Evolutionary conservation across 2,888 invertebrate genomes (phyloP).

Genomic region (Busseola fusca): DNA sequence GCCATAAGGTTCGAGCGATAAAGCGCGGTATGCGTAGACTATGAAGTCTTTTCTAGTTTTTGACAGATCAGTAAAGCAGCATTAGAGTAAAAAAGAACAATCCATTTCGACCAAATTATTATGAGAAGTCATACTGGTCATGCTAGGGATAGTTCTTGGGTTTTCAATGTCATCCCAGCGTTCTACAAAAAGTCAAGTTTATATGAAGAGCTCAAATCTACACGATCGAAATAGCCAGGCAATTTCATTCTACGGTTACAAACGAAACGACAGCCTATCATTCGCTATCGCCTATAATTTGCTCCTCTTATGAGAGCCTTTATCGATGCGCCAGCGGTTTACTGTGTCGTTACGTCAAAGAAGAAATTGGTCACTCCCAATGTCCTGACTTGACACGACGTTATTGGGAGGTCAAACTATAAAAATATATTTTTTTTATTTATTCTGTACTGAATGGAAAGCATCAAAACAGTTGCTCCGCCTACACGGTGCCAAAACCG

Average conservation of each 20-base stretch:
- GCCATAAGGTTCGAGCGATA: neutral
- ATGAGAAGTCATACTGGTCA: too few relatives aligned
- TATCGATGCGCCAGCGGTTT: slow-evolving; percentile 69
- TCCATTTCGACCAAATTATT: neutral
- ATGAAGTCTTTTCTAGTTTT: neutral
- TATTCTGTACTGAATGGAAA: slow-evolving; percentile 21
- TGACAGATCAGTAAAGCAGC: neutral
- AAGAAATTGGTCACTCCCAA: slow-evolving; percentile 75
- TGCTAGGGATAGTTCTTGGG: neutral
- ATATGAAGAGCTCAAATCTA: neutral
- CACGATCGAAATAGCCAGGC: neutral
- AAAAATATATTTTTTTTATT: slow-evolving; percentile 31
- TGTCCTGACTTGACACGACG: slow-evolving; percentile 42
- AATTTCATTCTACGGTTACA: slow-evolving; percentile 8
- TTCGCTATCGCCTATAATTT: slow-evolving; percentile 49
- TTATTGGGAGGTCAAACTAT: slow-evolving; percentile 45
- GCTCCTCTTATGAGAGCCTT: slow-evolving; percentile 69
- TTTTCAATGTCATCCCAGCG: neutral
- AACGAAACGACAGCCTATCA: slow-evolving; percentile 28
- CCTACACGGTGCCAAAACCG: slow-evolving; percentile 27
- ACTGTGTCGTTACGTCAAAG: slow-evolving; percentile 69
- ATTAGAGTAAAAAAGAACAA: too few relatives aligned
- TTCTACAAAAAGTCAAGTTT: neutral
- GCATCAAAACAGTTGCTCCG: slow-evolving; percentile 46
- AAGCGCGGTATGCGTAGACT: accelerated